Evolutionary conservation across 2,797 vertebrate species (phyloP), one percentile per base, ranked within the genome.

Genomic region (Orestias chungarensis): DNA sequence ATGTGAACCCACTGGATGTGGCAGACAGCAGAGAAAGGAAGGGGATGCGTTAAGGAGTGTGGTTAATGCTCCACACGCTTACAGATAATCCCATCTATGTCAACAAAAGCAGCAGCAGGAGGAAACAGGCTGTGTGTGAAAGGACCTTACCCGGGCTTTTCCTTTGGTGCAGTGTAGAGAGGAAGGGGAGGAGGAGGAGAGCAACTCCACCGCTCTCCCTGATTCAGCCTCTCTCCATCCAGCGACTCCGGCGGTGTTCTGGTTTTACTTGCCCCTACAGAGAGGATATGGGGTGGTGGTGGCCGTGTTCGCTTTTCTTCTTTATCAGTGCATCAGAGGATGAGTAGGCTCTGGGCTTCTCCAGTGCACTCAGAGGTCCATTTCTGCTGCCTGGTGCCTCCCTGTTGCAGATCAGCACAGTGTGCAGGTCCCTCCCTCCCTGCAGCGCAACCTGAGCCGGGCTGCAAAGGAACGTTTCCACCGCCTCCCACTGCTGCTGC

Each of bases 161-260:
- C 83, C 85, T 91, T 93, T 94, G 92, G 90, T 93, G 94, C 93
- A 94, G 84, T 88, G 83, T 88, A 81, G 84, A 82, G 40, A 76
- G 78, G 70, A 71, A 82, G 81, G 49, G 50, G 66, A 89, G 73
- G 68, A 84, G 59, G 69, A 85, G 83, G 61, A 83, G 79, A 82
- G 61, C 83, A 89, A 89, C 90, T 94, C 93, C 91, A 87, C 92
- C 88, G 84, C 87, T 89, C 91, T 94, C 89, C 91, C 82, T 86
- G 90, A 88, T 92, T 93, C 91, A 92, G 89, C 84, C 82, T 81
- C 86, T 93, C 87, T 93, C 93, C 94, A 95, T 94, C 71, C 86
- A 91, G 79, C 72, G 83, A 73, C 85, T 84, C 83, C 78, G 81
- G 80, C 52, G 68, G 79, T 74, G 74, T 64, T 81, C 78, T 66